Conservation (phyloP, 2,888 invertebrate genomes). For the Brenthis daphne region DNA sequence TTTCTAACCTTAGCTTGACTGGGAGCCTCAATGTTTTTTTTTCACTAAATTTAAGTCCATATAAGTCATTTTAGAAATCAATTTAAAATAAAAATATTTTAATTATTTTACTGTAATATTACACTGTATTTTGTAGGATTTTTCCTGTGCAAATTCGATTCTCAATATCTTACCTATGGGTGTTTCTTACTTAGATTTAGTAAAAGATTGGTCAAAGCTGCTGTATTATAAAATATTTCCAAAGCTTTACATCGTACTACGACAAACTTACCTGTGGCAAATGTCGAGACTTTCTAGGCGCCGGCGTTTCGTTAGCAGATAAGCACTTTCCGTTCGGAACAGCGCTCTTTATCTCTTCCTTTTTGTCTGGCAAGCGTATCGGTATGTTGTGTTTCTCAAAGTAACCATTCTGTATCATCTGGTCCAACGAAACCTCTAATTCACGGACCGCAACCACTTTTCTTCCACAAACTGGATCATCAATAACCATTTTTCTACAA, state of each 20-base stretch:
- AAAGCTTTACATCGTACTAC: not conserved
- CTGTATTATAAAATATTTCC: no score
- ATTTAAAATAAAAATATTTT: no score
- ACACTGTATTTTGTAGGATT: no score
- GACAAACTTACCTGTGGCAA: conserved; percentile 64
- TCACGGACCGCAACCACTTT: conserved; percentile 76
- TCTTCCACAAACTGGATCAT: conserved; percentile 69
- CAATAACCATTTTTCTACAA: conserved; percentile 74
- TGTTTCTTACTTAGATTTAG: no score
- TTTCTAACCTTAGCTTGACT: no score
- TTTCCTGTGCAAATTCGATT: no score
- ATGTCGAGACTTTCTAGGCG: conserved; percentile 62
- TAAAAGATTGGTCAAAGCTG: no score
- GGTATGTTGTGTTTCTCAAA: conserved; percentile 77
- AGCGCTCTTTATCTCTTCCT: conserved; percentile 54
- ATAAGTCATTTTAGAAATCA: no score
- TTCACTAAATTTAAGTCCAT: no score
- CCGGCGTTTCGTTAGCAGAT: conserved; percentile 54
- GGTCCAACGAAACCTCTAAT: conserved; percentile 75
- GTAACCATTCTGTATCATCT: conserved; percentile 78
- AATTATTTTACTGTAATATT: no score
- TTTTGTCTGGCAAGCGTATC: conserved; percentile 59
- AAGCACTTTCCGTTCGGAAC: conserved; percentile 72
- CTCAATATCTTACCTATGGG: no score
- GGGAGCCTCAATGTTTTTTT: no score